Evolutionary conservation across 2,888 invertebrate genomes (phyloP).

Genomic region (Beris morrisii): DNA sequence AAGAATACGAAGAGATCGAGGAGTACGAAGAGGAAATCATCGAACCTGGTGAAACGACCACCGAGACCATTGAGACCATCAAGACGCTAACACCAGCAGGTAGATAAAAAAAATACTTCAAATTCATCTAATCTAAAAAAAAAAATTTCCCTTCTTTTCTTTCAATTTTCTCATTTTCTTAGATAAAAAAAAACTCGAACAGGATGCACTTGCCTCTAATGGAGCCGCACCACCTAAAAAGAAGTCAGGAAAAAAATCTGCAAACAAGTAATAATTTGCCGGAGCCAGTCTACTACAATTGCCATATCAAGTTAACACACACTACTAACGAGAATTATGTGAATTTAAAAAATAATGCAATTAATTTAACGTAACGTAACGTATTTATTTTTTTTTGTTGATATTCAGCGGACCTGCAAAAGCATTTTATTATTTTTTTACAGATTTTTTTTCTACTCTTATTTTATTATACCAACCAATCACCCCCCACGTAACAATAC

Average conservation of each 20-base stretch:
- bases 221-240: slow-evolving; percentile 2
- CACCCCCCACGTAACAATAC: slow-evolving; percentile 3
- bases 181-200: slow-evolving; percentile 33
- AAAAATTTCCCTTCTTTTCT: slow-evolving; percentile 6
- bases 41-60: slow-evolving; percentile 54
- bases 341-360: slow-evolving; percentile 15
- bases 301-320: slow-evolving; percentile 2
- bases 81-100: slow-evolving; percentile 46
- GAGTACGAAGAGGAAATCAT: slow-evolving; percentile 56
- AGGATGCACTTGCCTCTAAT: slow-evolving; percentile 30
- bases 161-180: neutral
- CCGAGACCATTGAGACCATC: slow-evolving; percentile 52
- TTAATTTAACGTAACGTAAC: neutral
- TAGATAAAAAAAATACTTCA: neutral
- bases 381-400: slow-evolving; percentile 3
- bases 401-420: slow-evolving; percentile 24
- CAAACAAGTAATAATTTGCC: slow-evolving; percentile 21
- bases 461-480: slow-evolving; percentile 11
- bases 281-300: slow-evolving; percentile 1
- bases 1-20: slow-evolving; percentile 52
- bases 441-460: slow-evolving; percentile 28
- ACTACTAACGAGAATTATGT: slow-evolving; percentile 3
- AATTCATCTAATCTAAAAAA: neutral
- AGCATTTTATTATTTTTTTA: slow-evolving; percentile 32
- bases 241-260: slow-evolving; percentile 27